Evolutionary conservation across 2,888 invertebrate species (phyloP).

Genomic region (Calephelis perditalis): DNA sequence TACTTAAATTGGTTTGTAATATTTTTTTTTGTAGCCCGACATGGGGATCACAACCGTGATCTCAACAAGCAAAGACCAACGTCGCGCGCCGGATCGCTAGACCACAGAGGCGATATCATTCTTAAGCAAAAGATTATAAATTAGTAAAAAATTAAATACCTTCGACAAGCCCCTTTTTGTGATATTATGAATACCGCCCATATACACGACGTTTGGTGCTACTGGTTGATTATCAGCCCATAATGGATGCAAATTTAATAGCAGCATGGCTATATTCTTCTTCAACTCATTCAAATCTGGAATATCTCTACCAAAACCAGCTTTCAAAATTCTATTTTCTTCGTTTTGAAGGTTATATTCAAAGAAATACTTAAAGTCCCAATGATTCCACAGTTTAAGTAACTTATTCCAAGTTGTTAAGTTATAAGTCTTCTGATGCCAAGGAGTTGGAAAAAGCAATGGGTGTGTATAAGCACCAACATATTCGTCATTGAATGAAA

Average conservation of each 20-base stretch:
- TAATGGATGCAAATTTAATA: constrained; percentile 42
- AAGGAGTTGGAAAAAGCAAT: constrained; percentile 28
- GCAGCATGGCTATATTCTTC: constrained; percentile 49
- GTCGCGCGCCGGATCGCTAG: too few relatives aligned
- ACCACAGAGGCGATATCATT: too few relatives aligned
- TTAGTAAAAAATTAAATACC: constrained; percentile 27
- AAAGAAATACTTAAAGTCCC: constrained; percentile 17
- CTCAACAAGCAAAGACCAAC: too few relatives aligned
- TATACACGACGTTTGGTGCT: constrained; percentile 52
- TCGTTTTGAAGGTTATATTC: not conserved
- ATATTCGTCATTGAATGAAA: constrained; percentile 21
- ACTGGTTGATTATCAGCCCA: constrained; percentile 43
- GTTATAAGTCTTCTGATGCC: constrained; percentile 22
- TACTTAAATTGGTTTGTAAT: too few relatives aligned
- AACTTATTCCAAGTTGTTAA: constrained; percentile 38
- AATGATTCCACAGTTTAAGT: constrained; percentile 29
- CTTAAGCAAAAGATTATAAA: too few relatives aligned
- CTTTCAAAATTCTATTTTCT: constrained; percentile 31
- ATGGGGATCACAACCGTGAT: too few relatives aligned
- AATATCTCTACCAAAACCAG: constrained; percentile 35
- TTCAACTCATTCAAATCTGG: constrained; percentile 34
- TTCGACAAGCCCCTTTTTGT: constrained; percentile 47
- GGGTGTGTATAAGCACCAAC: constrained; percentile 35
- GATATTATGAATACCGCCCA: constrained; percentile 57
- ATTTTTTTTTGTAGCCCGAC: too few relatives aligned